Conservation (phyloP, 2,797 vertebrate genomes). For the Helarctos malayanus region DNA sequence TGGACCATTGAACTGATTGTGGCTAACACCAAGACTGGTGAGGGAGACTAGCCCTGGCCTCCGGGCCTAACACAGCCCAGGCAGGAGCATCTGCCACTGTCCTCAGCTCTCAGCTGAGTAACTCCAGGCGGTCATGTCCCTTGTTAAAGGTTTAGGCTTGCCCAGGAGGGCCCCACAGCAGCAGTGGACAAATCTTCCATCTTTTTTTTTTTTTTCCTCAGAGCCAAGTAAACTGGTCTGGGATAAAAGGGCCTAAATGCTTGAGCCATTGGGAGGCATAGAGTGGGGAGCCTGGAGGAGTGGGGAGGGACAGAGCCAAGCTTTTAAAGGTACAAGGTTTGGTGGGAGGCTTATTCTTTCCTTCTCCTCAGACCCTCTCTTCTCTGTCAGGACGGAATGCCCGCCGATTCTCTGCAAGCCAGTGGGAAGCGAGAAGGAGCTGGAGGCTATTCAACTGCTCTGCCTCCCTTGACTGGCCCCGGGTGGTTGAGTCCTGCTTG, state of each 20-base stretch:
- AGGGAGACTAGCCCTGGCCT: slow-evolving; percentile 76
- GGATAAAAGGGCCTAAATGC: background rate
- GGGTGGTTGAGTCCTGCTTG: slow-evolving; percentile 93
- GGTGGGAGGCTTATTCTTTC: background rate
- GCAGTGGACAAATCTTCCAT: slow-evolving; percentile 23
- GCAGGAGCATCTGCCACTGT: slow-evolving; percentile 36
- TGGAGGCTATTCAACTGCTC: slow-evolving; percentile 92
- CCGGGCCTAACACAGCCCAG: slow-evolving; percentile 30
- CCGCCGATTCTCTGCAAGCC: slow-evolving; percentile 87
- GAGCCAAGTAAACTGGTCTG: slow-evolving; percentile 49
- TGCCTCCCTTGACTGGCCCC: slow-evolving; percentile 93
- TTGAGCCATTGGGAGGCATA: slow-evolving; percentile 47
- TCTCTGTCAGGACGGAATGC: slow-evolving; percentile 86
- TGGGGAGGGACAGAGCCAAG: background rate
- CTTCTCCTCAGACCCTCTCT: slow-evolving; percentile 65
- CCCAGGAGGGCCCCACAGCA: background rate
- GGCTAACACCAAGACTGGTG: slow-evolving; percentile 92
- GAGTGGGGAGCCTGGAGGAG: background rate
- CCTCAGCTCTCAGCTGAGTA: slow-evolving; percentile 40
- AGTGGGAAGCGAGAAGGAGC: slow-evolving; percentile 87
- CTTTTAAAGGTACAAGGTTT: slow-evolving; percentile 25
- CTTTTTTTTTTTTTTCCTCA: slow-evolving; percentile 25
- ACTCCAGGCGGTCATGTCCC: background rate
- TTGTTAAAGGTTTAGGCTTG: slow-evolving; percentile 59
- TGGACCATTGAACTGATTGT: slow-evolving; percentile 95